Base-by-base conservation (phyloP, 2,888 invertebrate genomes). In the Drosophila anceps region DNA sequence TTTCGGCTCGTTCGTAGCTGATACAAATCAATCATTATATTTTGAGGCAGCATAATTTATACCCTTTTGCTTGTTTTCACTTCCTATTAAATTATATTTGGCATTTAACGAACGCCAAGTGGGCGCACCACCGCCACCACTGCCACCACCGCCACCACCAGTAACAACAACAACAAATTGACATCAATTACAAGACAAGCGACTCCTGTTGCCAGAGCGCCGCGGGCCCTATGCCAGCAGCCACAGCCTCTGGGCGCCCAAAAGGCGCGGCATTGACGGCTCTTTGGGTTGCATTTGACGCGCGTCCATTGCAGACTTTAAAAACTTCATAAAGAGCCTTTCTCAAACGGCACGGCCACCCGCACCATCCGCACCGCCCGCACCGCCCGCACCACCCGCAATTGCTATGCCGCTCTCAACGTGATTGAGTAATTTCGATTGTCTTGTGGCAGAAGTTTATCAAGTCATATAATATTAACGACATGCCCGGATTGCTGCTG, bases 51-150 rank as follows among this genome's bases (percentile, higher is more conserved):
- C 78, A 83, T 84, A 83, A 88, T 88, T 86, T 76, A 81, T 86
- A 84, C 88, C 87, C 88, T 87, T 89, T 89, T 84, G 87, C 84
- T 84, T 89, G 89, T 84, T 84, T 84, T 84, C 85, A 86, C 90
- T 86, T 86, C 86, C 86, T 86, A 85, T 81, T 86, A 88, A 86
- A 86, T 90, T 90, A 86, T 90, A 83, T 86, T 86, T 86, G 86
- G 90, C 86, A 86, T 86, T 86, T 86, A 88, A 81, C 83, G 90
- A 79, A 53, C 68, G 60, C 67, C 62, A 69, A 73, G 79, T 84
- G 84, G 84, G 84, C 71, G 84, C 89, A 69, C 50, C 88, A 51
- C 35, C 63, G 43, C 1, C 59, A 43, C 12, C 37, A 55, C 29
- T 33, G 64, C 2, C 33, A 61, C 13, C 24, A 60, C 51, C 33